Base-by-base conservation (phyloP, 1,140 invertebrate genomes). In the Heliconius melpomene region DNA sequence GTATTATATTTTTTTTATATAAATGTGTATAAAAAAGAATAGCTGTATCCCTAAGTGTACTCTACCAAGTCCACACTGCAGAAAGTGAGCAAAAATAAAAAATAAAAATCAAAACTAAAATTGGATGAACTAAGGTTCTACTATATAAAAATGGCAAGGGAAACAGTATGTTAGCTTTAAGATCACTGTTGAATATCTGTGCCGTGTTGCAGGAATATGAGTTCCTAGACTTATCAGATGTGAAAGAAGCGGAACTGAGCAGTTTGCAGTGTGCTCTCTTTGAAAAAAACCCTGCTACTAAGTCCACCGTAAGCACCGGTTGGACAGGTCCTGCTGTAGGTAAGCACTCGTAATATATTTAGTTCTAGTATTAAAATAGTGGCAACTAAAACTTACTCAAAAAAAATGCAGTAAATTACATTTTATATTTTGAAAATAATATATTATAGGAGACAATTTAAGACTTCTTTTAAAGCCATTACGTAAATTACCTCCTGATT, bases 141-240 rank as follows among this genome's bases (percentile, higher is more conserved):
- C 9, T 60, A 60, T 26, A 60, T 38, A 52, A 72, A 20, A 54
- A n/a, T 80, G 54, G 71, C 40, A 80, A 77, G 57, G 70, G 1
- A 78, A 78, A 54, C n/a, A 52, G 70, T 50, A 57, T 83, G 79
- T 78, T 80, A 78, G 73, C 74, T 77, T 73, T 76, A 82, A 79
- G 80, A 66, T 75, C 78, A 83, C 78, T 82, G 75, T 82, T 88
- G 82, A 88, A 89, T 77, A 76, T 79, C 3, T 78, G 86, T 91
- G 89, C 82, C 88, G 79, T 94, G 88, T 93, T 93, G 89, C 92
- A 95, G 94, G 94, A 94, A 90, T 95, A 95, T 95, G 93, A 94
- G 92, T 95, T 95, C 94, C 93, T 95, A 91, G 94, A 95, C 91
- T 93, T 95, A 85, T 93, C 94, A 91, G 94, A 94, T 94, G 94